A percentile compares a stretch with the other conserved stretches of the same genome.
Evolutionary conservation across 2,888 invertebrate species (phyloP).

Genomic region (Pristionchus exspectatus): DNA sequence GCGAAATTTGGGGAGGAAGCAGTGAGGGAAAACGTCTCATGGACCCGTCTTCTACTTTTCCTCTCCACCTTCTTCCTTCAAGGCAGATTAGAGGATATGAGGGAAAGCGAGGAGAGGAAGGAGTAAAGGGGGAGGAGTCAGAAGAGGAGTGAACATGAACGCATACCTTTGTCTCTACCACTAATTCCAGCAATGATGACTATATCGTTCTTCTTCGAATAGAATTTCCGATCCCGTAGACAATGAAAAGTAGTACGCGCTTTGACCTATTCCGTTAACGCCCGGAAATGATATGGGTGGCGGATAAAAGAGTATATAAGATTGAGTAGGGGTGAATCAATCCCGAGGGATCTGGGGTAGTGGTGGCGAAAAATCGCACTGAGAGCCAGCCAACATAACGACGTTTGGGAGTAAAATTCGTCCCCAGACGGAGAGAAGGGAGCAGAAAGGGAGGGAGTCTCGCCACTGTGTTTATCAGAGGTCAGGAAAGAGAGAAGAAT

Average conservation of each 20-base stretch:
- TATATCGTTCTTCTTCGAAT: not conserved
- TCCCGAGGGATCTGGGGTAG: not conserved
- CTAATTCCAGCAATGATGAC: not conserved
- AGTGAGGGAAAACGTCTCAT: not conserved
- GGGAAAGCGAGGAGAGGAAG: not conserved
- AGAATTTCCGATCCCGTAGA: not conserved
- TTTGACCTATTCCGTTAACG: not conserved
- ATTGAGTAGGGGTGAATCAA: slow-evolving; percentile 8
- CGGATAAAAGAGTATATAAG: not conserved
- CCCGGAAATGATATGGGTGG: not conserved
- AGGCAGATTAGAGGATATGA: not conserved
- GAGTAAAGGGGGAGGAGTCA: too few relatives aligned
- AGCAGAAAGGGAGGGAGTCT: not conserved
- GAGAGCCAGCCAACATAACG: slow-evolving; percentile 21
- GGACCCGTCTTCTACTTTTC: not conserved
- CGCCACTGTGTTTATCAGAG: not conserved
- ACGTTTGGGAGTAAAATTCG: slow-evolving; percentile 49
- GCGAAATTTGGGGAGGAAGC: not conserved
- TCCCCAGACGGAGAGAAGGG: not conserved
- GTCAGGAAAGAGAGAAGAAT: not conserved
- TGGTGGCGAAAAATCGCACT: not conserved
- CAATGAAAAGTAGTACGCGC: not conserved
- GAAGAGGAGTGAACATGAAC: too few relatives aligned
- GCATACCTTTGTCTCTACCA: not conserved
- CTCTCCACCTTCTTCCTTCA: slow-evolving; percentile 6